These are phyloP conservation scores for Ectobius pallidus DNA, from an alignment of 2,888 invertebrate genomes.

Conservation along the genomic window DNA sequence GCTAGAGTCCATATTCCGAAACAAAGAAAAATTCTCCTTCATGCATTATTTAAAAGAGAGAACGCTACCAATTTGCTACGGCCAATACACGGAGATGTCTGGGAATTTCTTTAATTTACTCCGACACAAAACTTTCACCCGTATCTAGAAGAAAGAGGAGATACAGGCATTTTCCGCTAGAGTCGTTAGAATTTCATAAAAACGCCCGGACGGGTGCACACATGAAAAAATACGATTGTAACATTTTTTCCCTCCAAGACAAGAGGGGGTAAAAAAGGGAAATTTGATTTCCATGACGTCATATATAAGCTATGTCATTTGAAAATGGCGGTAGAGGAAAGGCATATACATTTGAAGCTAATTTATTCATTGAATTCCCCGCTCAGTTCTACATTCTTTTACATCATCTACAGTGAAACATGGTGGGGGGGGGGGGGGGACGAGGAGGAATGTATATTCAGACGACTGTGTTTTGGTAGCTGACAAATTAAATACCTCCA, in stretches of 20 bases:
- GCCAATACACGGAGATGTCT: too few species aligned
- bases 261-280: neutral
- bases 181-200: neutral
- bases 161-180: neutral
- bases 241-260: neutral
- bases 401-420: too few species aligned
- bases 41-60: too few species aligned
- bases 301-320: conserved; percentile 4
- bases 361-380: conserved; percentile 34
- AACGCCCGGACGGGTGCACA: neutral
- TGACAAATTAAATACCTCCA: conserved; percentile 27
- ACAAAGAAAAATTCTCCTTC: too few species aligned
- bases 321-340: conserved; percentile 5
- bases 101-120: too few species aligned
- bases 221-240: conserved; percentile 5
- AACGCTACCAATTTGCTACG: too few species aligned
- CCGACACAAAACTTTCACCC: too few species aligned
- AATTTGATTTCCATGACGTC: conserved; percentile 6
- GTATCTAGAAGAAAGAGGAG: too few species aligned
- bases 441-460: conserved; percentile 30
- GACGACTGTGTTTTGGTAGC: neutral
- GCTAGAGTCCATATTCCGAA: too few species aligned
- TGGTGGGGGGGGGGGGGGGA: neutral
- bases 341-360: conserved; percentile 29
- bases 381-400: neutral